phyloP scores from a whole-genome alignment of 2,888 invertebrate genomes.

The Macrophya annulata region DNA sequence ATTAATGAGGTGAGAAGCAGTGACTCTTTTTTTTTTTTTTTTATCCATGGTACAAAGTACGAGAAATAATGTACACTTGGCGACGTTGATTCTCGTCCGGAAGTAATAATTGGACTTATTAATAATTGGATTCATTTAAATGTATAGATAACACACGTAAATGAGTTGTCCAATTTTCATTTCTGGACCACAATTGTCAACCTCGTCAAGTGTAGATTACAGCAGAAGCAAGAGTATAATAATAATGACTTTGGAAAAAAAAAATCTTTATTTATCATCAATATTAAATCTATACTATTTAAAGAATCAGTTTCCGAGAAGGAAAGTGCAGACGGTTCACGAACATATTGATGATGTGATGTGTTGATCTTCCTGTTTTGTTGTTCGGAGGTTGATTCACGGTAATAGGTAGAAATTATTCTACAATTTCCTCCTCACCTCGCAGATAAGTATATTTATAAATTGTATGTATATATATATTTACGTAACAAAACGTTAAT shows the following conservation, averaged over 20 bases:
- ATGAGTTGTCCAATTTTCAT: no score
- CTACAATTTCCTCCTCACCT: neutral
- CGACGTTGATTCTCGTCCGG: no score
- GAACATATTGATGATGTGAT: neutral
- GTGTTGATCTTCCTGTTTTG: constrained; percentile 2
- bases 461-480: neutral
- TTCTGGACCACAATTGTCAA: no score
- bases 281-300: neutral
- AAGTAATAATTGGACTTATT: no score
- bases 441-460: neutral
- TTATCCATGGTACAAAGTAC: neutral
- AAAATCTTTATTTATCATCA: neutral
- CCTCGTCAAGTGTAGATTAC: no score
- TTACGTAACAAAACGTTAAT: constrained; percentile 6
- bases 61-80: no score
- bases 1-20: neutral
- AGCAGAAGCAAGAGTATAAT: neutral
- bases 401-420: neutral
- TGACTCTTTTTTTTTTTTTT: neutral
- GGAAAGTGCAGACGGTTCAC: constrained; percentile 6
- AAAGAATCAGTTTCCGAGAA: constrained; percentile 4
- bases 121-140: no score
- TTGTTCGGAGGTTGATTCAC: constrained; percentile 10
- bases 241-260: no score
- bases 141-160: no score